Conservation (phyloP, 1,140 invertebrate genomes). For the Kradibia gibbosae region DNA sequence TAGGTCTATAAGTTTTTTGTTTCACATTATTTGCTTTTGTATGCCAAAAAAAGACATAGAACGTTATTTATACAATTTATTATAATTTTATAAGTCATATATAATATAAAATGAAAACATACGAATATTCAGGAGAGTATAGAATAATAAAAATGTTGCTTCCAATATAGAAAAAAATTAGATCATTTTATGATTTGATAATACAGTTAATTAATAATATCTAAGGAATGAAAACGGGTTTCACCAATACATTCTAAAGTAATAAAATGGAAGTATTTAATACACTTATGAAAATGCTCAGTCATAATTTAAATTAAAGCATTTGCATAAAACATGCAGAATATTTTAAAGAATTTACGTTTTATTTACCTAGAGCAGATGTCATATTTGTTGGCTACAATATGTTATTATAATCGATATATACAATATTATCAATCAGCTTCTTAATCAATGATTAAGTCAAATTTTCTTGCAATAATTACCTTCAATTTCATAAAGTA, state of each 20-base stretch:
- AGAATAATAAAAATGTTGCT: not conserved
- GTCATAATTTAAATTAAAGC: slow-evolving; percentile 40
- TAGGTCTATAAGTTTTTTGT: too few species aligned
- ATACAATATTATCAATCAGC: slow-evolving; percentile 10
- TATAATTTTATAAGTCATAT: not conserved
- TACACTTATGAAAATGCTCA: not conserved
- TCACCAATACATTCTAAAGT: slow-evolving; percentile 29
- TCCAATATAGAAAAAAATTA: not conserved
- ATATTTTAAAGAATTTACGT: slow-evolving; percentile 24
- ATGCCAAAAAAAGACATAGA: too few species aligned
- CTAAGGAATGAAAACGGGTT: slow-evolving; percentile 11
- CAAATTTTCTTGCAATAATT: not conserved
- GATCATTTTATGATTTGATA: slow-evolving; percentile 29
- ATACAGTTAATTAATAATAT: slow-evolving; percentile 25
- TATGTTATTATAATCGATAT: slow-evolving; percentile 1
- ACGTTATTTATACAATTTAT: too few species aligned
- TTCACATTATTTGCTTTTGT: too few species aligned
- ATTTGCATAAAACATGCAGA: slow-evolving; percentile 36
- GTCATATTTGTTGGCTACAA: not conserved
- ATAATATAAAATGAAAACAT: not conserved
- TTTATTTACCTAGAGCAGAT: not conserved
- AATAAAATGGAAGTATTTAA: slow-evolving; percentile 15
- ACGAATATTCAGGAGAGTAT: not conserved
- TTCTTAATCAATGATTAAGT: slow-evolving; percentile 9
- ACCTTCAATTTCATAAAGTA: not conserved